Evolutionary conservation across 1,140 invertebrate species (phyloP), one percentile per base, ranked within the genome.

Genomic region (Holotrichia oblita): DNA sequence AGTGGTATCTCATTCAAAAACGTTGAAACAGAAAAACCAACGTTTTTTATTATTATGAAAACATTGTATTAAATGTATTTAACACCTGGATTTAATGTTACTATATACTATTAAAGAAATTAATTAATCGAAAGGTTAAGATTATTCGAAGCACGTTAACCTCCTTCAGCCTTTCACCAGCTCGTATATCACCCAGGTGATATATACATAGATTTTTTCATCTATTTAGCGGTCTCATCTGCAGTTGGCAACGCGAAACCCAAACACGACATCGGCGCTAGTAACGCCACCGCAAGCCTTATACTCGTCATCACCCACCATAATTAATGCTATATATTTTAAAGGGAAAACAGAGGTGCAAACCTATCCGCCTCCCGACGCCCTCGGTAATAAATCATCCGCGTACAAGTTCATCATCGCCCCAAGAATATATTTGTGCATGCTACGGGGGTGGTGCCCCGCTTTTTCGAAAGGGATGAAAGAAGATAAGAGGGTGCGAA

Each of bases 271-370:
- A n/a, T n/a, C 44, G n/a, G 8, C n/a, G 48, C 27, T 34, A 34
- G 27, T n/a, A 34, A 34, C 27, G 4, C 27, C 2, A 34, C 48
- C 48, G 48, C 48, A n/a, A n/a, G n/a, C n/a, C n/a, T n/a, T n/a
- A n/a, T n/a, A n/a, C n/a, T n/a, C 48, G 48, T 17, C 48, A 17
- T 17, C 48, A n/a, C n/a, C 48, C 48, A 14, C n/a, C 9, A 14
- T 55, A 55, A 55, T 55, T 55, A 55, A 55, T 55, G 48, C 27
- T 34, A 55, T 55, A 14, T 55, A 55, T 55, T 55, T 55, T 55
- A 55, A 34, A 55, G 48, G n/a, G 48, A 55, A 55, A 55, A n/a
- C n/a, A 55, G 48, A 55, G 48, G 48, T 17, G 14, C n/a, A 14
- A 55, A 55, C 12, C 14, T n/a, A 17, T n/a, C n/a, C 48, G 48